Conservation (phyloP, 2,888 invertebrate species). For the Carabus problematicus region DNA sequence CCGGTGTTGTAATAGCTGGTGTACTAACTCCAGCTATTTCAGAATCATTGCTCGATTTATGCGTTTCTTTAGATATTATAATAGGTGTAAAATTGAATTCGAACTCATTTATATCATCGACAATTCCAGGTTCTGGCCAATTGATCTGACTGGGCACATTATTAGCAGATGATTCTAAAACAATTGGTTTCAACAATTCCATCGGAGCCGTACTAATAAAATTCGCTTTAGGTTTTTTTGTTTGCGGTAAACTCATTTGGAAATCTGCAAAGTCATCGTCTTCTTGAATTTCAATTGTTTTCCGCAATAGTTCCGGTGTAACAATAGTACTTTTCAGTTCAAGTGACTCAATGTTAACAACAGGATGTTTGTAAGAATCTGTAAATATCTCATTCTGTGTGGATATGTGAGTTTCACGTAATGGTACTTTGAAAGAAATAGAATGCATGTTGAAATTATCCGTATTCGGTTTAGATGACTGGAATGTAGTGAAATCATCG, state of each 20-base stretch:
- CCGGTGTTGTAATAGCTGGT: not conserved
- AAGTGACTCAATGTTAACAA: conserved; percentile 22
- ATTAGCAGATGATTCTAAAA: conserved; percentile 49
- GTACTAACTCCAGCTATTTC: conserved; percentile 3
- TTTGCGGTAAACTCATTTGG: conserved; percentile 51
- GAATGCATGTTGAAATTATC: conserved; percentile 28
- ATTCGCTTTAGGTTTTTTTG: conserved; percentile 42
- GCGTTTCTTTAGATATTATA: not conserved
- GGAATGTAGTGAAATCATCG: conserved; percentile 63
- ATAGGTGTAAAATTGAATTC: conserved; percentile 50
- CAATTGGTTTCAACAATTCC: conserved; percentile 51
- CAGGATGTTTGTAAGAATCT: conserved; percentile 8
- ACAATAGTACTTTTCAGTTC: conserved; percentile 34
- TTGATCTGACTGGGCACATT: conserved; percentile 63
- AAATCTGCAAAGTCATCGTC: conserved; percentile 59
- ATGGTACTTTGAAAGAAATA: conserved; percentile 44
- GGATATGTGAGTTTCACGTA: conserved; percentile 58
- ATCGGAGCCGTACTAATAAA: conserved; percentile 47
- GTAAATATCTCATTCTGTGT: not conserved
- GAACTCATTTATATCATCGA: conserved; percentile 55
- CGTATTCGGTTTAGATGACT: conserved; percentile 52
- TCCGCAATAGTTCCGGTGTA: conserved; percentile 47
- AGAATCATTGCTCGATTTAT: not conserved
- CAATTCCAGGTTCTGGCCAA: conserved; percentile 69
- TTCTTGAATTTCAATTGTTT: conserved; percentile 21